Percentiles rank a stretch among this genome's conserved stretches.
These are phyloP conservation scores for Anolis sagrei DNA, from an alignment of 2,113 vertebrate genomes.

Conservation along the genomic window DNA sequence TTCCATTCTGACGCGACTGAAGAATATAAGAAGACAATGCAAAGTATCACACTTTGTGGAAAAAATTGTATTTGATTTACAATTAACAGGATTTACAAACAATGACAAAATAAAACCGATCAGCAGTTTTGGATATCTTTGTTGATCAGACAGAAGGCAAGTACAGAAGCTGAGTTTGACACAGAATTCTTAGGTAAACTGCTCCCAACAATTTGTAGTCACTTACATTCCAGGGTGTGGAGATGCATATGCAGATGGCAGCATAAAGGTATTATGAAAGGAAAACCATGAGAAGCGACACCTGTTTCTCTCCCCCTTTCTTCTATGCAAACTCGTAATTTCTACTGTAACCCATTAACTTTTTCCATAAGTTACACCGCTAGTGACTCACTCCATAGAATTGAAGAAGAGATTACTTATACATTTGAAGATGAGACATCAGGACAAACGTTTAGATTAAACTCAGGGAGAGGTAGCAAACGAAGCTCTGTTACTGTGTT, in stretches of 20 bases:
- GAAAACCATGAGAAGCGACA: neutral
- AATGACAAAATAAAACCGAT: slow-evolving; percentile 67
- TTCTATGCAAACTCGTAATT: neutral
- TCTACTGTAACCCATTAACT: neutral
- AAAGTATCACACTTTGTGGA: slow-evolving; percentile 69
- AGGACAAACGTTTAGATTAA: neutral
- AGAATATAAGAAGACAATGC: neutral
- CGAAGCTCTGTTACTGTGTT: slow-evolving; percentile 41
- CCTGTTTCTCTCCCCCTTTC: neutral
- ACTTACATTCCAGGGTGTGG: slow-evolving; percentile 58
- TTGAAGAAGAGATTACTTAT: slow-evolving; percentile 38
- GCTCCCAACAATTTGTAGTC: slow-evolving; percentile 61
- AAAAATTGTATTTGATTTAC: slow-evolving; percentile 83
- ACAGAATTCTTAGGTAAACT: slow-evolving; percentile 54
- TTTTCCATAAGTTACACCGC: neutral
- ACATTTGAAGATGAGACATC: slow-evolving; percentile 23
- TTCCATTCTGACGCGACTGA: neutral
- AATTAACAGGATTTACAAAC: slow-evolving; percentile 82
- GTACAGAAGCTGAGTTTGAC: slow-evolving; percentile 56
- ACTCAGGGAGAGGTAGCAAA: slow-evolving; percentile 36
- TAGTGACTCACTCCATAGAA: slow-evolving; percentile 13
- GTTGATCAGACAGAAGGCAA: slow-evolving; percentile 61
- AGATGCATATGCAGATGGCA: slow-evolving; percentile 47
- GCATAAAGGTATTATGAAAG: slow-evolving; percentile 7
- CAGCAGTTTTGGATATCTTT: slow-evolving; percentile 64